These are phyloP conservation scores for Ectropis grisescens DNA, from an alignment of 1,140 invertebrate genomes.

Conservation along the genomic window DNA sequence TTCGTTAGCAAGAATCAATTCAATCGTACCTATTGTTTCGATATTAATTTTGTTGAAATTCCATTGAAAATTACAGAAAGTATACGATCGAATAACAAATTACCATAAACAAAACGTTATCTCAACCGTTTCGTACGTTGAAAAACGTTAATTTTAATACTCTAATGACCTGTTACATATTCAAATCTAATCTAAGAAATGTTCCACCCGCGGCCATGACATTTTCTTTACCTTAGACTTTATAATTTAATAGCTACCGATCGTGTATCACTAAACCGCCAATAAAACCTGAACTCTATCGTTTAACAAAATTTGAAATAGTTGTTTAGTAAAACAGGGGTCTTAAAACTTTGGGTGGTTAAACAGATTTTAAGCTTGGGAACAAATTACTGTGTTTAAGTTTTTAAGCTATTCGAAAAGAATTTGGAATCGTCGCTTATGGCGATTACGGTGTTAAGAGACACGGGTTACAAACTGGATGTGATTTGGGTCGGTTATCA, in stretches of 20 bases:
- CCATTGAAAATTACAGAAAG: no score
- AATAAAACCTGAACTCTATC: conserved; percentile 3
- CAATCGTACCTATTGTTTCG: no score
- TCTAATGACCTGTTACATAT: no score
- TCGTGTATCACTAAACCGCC: conserved; percentile 14
- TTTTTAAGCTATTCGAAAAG: conserved; percentile 26
- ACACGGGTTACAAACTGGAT: conserved; percentile 12
- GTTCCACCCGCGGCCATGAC: conserved; percentile 29
- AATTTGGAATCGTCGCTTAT: conserved; percentile 18
- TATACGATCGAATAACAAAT: no score
- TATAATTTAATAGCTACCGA: conserved; percentile 33
- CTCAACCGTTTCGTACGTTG: no score
- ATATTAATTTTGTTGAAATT: no score
- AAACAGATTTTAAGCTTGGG: conserved; percentile 14
- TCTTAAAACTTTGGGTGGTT: conserved; percentile 6
- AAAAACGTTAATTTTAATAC: no score
- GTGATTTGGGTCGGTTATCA: no score
- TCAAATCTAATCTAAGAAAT: conserved; percentile 31
- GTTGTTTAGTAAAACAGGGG: neutral
- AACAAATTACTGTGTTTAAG: conserved; percentile 31
- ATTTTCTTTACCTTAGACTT: conserved; percentile 24
- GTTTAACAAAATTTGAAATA: neutral
- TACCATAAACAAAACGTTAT: no score
- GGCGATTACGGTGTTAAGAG: conserved; percentile 19
- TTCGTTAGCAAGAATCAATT: no score